A percentile compares a stretch with the other conserved stretches of the same genome.
Conservation (phyloP, 1,140 invertebrate species). For the Aculops lycopersici region DNA sequence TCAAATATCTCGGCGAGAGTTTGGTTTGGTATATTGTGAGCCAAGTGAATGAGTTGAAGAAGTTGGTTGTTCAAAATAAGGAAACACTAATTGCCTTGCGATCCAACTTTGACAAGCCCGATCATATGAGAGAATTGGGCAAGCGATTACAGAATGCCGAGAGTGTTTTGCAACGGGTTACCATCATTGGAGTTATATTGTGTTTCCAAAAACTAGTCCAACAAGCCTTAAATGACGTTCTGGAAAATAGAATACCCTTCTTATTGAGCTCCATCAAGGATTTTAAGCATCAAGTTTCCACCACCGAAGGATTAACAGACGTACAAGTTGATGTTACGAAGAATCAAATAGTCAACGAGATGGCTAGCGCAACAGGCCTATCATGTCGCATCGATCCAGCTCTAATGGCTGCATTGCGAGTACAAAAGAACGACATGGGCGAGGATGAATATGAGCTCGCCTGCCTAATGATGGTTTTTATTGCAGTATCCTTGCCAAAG, state of each 20-base stretch:
- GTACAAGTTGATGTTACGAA: conserved; percentile 19
- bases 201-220: conserved; percentile 75
- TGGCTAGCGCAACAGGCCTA: conserved; percentile 77
- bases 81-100: conserved; percentile 55
- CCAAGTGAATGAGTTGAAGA: conserved; percentile 86
- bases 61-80: conserved; percentile 62
- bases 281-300: conserved; percentile 64
- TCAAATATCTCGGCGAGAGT: conserved; percentile 81
- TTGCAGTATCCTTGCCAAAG: conserved; percentile 84
- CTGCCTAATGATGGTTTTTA: conserved; percentile 89
- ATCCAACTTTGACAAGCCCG: conserved; percentile 82
- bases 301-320: conserved; percentile 41
- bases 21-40: conserved; percentile 91
- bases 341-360: conserved; percentile 57
- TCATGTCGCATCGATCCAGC: conserved; percentile 75
- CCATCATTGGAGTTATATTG: conserved; percentile 83
- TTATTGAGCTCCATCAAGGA: conserved; percentile 71
- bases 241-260: conserved; percentile 84
- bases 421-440: conserved; percentile 44
- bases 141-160: conserved; percentile 62
- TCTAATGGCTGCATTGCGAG: conserved; percentile 44
- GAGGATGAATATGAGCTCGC: conserved; percentile 76
- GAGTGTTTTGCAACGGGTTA: conserved; percentile 75
- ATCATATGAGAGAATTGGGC: conserved; percentile 91
- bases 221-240: conserved; percentile 56